Evolutionary conservation across 2,113 vertebrate species (phyloP).

Genomic region (Sphyrna mokarran): DNA sequence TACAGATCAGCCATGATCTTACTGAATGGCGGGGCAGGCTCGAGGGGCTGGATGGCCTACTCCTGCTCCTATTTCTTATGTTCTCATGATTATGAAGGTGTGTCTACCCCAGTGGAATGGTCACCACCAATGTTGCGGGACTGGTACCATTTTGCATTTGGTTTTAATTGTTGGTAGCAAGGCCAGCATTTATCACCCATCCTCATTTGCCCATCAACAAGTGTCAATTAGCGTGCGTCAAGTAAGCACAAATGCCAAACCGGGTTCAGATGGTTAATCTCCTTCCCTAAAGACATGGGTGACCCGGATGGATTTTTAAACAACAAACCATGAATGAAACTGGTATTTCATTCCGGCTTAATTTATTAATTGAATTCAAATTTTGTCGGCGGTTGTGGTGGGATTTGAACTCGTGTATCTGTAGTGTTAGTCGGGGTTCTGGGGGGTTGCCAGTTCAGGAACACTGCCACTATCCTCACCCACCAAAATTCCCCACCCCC

Average conservation of each 20-base stretch:
- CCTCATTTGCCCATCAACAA: background rate
- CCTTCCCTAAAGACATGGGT: background rate
- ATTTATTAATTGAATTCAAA: background rate
- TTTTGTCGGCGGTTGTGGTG: background rate
- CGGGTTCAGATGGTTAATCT: no score
- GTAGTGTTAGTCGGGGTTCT: no score
- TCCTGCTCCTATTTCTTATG: no score
- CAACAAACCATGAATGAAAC: background rate
- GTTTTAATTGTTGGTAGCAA: background rate
- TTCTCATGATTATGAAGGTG: background rate
- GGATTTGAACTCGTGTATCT: background rate
- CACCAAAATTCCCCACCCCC: no score
- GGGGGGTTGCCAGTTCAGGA: no score
- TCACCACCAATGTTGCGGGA: background rate
- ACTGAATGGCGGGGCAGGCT: no score
- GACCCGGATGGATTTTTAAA: no score
- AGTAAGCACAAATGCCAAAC: no score
- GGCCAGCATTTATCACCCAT: background rate
- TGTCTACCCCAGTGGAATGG: background rate
- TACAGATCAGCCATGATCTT: no score
- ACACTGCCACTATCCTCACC: no score
- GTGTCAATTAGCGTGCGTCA: no score
- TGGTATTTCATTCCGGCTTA: background rate
- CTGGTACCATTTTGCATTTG: background rate
- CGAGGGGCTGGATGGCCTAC: no score